These are phyloP conservation scores for Ciona savignyi DNA, from an alignment of 23 tunicate species.

Conservation along the genomic window DNA sequence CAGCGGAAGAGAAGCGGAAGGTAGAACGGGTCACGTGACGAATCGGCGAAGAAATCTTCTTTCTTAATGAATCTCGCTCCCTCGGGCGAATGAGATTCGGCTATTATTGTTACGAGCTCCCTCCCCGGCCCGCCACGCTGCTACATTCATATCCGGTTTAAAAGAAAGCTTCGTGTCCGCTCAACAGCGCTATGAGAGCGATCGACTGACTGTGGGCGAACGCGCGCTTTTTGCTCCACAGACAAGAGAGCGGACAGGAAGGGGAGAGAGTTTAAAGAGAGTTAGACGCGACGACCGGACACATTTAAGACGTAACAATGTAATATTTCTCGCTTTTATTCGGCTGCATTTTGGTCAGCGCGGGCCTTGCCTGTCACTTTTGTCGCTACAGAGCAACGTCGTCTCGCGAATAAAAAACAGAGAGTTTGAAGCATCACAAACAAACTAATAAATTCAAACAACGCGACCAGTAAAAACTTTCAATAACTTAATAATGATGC, in stretches of 20 bases:
- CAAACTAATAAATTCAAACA: too few species aligned
- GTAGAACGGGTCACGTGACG: conserved; percentile 6
- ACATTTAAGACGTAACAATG: not conserved
- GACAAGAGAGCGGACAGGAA: conserved; percentile 1
- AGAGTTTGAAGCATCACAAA: too few species aligned
- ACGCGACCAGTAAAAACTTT: too few species aligned
- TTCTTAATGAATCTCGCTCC: conserved; percentile 2
- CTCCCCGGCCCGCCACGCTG: conserved; percentile 1
- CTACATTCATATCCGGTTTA: not conserved
- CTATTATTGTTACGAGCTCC: conserved; percentile 16
- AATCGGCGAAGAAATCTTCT: not conserved
- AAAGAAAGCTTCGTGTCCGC: not conserved
- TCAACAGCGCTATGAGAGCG: not conserved
- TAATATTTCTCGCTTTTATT: not conserved
- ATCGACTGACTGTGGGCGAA: not conserved
- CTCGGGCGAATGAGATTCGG: not conserved
- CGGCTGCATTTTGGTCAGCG: not conserved
- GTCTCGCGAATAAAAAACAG: not conserved
- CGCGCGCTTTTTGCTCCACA: not conserved
- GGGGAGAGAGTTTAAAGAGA: not conserved
- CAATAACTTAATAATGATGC: too few species aligned
- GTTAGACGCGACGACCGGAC: not conserved
- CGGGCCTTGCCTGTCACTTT: not conserved
- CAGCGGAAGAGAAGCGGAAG: conserved; percentile 67
- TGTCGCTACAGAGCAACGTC: not conserved